phyloP scores from a whole-genome alignment of 2,113 vertebrate species.

The Condylura cristata region DNA sequence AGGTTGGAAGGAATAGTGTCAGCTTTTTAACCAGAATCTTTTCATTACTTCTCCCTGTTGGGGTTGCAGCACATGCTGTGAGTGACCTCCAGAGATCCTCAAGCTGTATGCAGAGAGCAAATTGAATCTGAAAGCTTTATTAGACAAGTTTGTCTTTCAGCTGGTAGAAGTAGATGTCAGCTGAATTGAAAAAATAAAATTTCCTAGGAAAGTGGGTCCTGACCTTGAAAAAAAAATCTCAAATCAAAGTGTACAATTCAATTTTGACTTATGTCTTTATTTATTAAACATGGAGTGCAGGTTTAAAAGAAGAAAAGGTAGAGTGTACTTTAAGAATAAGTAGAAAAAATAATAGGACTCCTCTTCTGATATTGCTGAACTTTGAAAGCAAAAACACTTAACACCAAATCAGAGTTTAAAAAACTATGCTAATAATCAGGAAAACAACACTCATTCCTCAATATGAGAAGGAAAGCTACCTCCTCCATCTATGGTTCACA shows the following conservation, averaged over 20 bases:
- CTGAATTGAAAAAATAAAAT: conserved; percentile 82
- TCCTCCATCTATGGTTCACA: background rate
- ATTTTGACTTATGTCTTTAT: conserved; percentile 75
- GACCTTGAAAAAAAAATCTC: conserved; percentile 84
- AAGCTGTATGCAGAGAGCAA: conserved; percentile 85
- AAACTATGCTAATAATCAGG: background rate
- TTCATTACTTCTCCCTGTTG: conserved; percentile 89
- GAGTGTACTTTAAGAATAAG: conserved; percentile 67
- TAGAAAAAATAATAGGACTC: conserved; percentile 56
- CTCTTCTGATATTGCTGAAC: background rate
- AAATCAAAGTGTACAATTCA: conserved; percentile 79
- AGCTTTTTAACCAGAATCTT: conserved; percentile 87
- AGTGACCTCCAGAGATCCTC: conserved; percentile 88
- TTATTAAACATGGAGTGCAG: conserved; percentile 72
- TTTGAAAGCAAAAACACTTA: conserved; percentile 26
- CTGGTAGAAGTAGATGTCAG: conserved; percentile 83
- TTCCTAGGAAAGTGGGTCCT: conserved; percentile 82
- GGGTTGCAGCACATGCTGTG: conserved; percentile 85
- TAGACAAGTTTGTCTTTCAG: conserved; percentile 88
- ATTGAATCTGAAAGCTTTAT: conserved; percentile 91
- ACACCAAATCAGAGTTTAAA: conserved; percentile 10
- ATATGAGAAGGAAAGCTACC: background rate
- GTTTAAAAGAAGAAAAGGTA: conserved; percentile 18
- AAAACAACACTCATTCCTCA: background rate
- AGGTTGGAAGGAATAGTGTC: conserved; percentile 80